Evolutionary conservation across 1,140 invertebrate genomes (phyloP).

Genomic region (Dryas iulia): DNA sequence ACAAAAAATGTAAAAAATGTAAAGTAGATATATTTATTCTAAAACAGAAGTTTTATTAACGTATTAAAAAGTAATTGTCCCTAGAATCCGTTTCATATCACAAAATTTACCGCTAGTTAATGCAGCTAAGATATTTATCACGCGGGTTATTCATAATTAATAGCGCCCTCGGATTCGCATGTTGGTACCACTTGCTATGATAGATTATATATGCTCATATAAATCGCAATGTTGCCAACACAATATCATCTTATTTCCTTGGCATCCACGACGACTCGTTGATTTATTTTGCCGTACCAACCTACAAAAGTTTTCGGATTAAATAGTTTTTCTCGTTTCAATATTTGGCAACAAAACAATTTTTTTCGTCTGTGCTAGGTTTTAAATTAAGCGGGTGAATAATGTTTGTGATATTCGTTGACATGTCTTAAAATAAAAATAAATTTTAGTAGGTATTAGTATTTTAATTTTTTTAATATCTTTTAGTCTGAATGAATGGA

Average conservation of each 20-base stretch:
- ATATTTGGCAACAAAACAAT: conserved; percentile 71
- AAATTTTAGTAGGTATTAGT: neutral
- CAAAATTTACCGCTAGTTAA: conserved; percentile 6
- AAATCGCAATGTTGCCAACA: conserved; percentile 67
- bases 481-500: neutral
- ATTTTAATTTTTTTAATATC: neutral
- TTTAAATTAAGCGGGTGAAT: conserved; percentile 46
- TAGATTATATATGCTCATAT: conserved; percentile 36
- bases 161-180: conserved; percentile 25
- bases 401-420: conserved; percentile 16
- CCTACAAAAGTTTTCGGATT: conserved; percentile 77
- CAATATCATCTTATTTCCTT: conserved; percentile 77
- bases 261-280: conserved; percentile 70
- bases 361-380: conserved; percentile 46
- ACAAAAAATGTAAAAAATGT: too few relatives aligned
- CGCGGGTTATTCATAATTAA: conserved; percentile 36
- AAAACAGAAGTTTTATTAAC: neutral
- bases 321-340: conserved; percentile 75
- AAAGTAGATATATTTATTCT: neutral
- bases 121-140: conserved; percentile 31
- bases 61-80: neutral
- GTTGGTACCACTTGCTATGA: conserved; percentile 38
- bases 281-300: conserved; percentile 71
- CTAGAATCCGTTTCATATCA: neutral
- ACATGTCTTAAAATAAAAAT: conserved; percentile 7